Evolutionary conservation across 2,113 vertebrate genomes (phyloP), one percentile per base, ranked within the genome.

Genomic region (Polypterus bichir): DNA sequence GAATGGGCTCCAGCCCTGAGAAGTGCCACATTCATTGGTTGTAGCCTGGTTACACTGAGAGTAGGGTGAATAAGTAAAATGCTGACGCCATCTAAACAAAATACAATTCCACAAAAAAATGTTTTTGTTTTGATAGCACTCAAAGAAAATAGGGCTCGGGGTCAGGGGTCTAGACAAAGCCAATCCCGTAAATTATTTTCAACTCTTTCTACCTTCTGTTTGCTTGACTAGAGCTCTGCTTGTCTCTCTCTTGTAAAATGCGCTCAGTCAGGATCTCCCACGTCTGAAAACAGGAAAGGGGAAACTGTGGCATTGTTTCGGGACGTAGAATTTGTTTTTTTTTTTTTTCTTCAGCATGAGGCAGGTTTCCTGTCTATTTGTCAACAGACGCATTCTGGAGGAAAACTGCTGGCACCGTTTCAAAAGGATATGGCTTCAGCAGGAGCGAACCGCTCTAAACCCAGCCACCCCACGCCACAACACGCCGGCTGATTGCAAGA

Each of bases 301-400:
- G 66, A 74, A 65, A 59, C 55, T 4, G 0, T 66, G 55, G 1
- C 64, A 59, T 48, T 67, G 64, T 56, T 49, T 46, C 58, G 59
- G 52, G 11, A 54, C 7, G 49, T 57, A 7, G 11, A 7, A n/a
- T 57, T 64, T 9, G 49, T 44, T n/a, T 46, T 54, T 46, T 7
- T 59, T 54, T 27, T n/a, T 62, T 6, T 9, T 11, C 60, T 45
- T 59, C 64, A 62, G 46, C 63, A 44, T 59, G 48, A 51, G 55
- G 55, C 11, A 9, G 71, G 7, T 49, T 62, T 64, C 67, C 49
- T 64, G 64, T 48, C 48, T 62, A n/a, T 70, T 63, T 65, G 63
- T 69, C 69, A 59, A 54, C 74, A 81, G 74, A 76, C 74, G 75
- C 74, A 70, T 4, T 10, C 68, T 0, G 59, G 9, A 5, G 73